Evolutionary conservation across 2,888 invertebrate genomes (phyloP), one percentile per base, ranked within the genome.

Genomic region (Patella caerulea): DNA sequence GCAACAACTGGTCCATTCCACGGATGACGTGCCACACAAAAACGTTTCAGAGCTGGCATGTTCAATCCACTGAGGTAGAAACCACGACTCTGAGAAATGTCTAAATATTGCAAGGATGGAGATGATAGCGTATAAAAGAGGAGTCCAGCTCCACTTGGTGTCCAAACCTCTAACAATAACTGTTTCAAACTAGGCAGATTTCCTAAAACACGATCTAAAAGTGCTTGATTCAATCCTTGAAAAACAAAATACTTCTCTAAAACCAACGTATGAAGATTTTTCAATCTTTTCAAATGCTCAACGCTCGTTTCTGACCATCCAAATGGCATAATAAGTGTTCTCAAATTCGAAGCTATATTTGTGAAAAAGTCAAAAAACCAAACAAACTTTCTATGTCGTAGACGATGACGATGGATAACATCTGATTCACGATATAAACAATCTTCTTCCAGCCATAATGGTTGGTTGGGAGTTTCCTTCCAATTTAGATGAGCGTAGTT

Each of bases 81-180:
- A 45, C 90, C 90, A 29, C 89, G 84, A 78, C 91, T 90, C 79
- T 88, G 88, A 12, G 90, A 90, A 9, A 91, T 85, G 79, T 91
- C 91, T 34, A 91, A 83, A 76, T 88, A 87, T 72, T 86, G 84
- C n/a, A 91, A 76, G 15, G 87, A 86, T 29, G 82, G 80, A 15
- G 90, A 89, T 45, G 81, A 75, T 45, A 91, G 79, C 11, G 81
- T 74, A 83, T 88, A 90, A 29, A 87, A 82, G 29, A 85, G 80
- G 72, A 90, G 83, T 14, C 89, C 88, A 19, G 83, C 82, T 5
- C 88, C 89, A 77, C 88, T 89, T 15, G 90, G 90, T 15, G 89
- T 88, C 90, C 91, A 90, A 7, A 91, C 90, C 82, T 91, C 90
- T 53, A 91, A 79, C 82, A 90, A 85, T 52, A 90, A 84, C 55